Evolutionary conservation across 2,888 invertebrate genomes (phyloP).

Genomic region (Xanthia togata): DNA sequence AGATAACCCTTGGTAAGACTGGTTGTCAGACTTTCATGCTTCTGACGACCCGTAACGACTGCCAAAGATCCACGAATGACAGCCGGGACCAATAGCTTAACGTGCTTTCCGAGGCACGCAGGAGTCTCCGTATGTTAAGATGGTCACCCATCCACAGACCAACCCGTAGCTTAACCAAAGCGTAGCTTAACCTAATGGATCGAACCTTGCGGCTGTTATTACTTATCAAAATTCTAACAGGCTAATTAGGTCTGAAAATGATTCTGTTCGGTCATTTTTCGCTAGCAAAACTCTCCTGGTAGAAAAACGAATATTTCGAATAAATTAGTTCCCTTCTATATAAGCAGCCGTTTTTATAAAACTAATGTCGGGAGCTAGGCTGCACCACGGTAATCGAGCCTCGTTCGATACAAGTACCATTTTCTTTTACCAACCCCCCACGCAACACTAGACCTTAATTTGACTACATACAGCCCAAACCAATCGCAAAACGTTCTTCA

Average conservation of each 20-base stretch:
- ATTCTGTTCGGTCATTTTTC: not conserved
- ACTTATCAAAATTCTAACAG: not conserved
- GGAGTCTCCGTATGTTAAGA: no score
- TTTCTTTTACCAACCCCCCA: slow-evolving; percentile 3
- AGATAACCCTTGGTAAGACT: no score
- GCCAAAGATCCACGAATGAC: no score
- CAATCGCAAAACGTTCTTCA: slow-evolving; percentile 49
- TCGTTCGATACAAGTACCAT: slow-evolving; percentile 62
- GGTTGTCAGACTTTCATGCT: no score
- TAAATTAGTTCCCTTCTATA: slow-evolving; percentile 2
- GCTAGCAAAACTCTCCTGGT: not conserved
- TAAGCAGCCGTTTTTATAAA: slow-evolving; percentile 56
- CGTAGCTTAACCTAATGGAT: no score
- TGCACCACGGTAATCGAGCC: slow-evolving; percentile 63
- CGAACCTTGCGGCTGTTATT: no score
- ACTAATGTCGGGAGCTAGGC: slow-evolving; percentile 58
- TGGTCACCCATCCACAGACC: no score
- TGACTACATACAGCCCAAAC: not conserved
- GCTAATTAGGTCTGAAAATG: not conserved
- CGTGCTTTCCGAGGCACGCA: no score
- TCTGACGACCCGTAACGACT: no score
- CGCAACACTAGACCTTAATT: slow-evolving; percentile 38
- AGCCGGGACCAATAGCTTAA: no score
- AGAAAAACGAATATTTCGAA: not conserved
- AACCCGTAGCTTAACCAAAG: no score